Evolutionary conservation across 2,888 invertebrate species (phyloP), one percentile per base, ranked within the genome.

Genomic region (Trisateles emortualis): DNA sequence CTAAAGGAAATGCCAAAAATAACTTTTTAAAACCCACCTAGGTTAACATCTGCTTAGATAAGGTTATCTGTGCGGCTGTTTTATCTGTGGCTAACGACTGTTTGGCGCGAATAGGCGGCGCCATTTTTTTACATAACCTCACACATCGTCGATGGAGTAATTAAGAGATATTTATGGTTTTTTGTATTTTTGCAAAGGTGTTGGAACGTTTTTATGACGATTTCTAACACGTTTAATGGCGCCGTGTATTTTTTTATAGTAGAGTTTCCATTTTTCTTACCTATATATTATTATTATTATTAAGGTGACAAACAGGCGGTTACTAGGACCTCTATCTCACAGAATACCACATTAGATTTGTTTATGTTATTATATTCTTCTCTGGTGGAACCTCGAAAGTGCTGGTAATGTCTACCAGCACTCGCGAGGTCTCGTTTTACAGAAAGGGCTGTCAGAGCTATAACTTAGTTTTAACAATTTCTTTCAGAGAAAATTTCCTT

Each of bases 71-170:
- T 60, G 59, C 36, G 59, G 38, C 68, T 67, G 54, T 67, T 71
- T 69, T 64, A 69, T 71, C 68, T 71, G 54, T 61, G 54, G 49
- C 59, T 69, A 71, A 71, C 68, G 68, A 69, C 68, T 1, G 22
- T 71, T 67, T 71, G 69, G 69, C 68, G 69, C 69, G 69, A 69
- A 61, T 43, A 39, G 6, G 41, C 26, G 69, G 69, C 69, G 69
- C 69, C 69, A 69, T 67, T 64, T 69, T 68, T 69, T 69, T 71
- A 29, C 56, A 36, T 46, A 61, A 71, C 72, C 69, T 69, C 72
- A 71, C 69, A 69, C 69, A 64, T 71, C 59, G 72, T 24, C 45
- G 44, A 57, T 57, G 50, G 57, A 50, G 72, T 68, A 71, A 71
- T 69, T 69, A 64, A 55, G 42, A 9, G 32, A 64, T 64, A 61